Evolutionary conservation across 1,140 invertebrate genomes (phyloP), one percentile per base, ranked within the genome.

Genomic region (Macrobrachium nipponense): DNA sequence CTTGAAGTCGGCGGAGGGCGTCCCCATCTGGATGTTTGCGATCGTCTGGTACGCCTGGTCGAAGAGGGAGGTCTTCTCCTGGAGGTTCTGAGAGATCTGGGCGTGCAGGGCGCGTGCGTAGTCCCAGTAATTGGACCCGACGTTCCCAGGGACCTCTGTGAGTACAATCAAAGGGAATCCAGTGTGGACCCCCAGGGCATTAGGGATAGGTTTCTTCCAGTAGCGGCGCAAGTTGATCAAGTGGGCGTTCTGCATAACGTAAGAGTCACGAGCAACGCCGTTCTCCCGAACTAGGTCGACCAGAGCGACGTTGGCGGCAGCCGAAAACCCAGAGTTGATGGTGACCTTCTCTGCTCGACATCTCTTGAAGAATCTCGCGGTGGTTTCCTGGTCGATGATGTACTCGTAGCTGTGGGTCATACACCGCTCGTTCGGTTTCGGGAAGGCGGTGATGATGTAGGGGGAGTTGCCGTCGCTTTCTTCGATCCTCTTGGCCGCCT

Each of bases 271-370:
- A 51, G 66, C n/a, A 14, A 83, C n/a, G 3, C 82, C 82, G 14
- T 18, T 61, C 23, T 83, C 82, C 15, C 6, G 17, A 20, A 83
- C 20, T n/a, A 83, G 14, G 20, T 83, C 82, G 17, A 83, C 73
- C 36, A 83, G 7, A 43, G 72, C 20, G 8, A 43, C 82, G 73
- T 64, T 66, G 4, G 44, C 14, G 6, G 77, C 23, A 0, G 82
- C 82, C 12, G 44, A 20, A 43, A 83, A 62, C 5, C 58, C 82
- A 51, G 68, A 75, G 61, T 83, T 61, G 61, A 77, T 73, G 3
- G 82, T 83, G 5, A 83, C 73, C 64, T 60, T 60, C 20, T 76
- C 73, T 51, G 77, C 61, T 18, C 59, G 72, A 62, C 82, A 83
- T 36, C 58, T 64, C 17, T 51, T 75, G 27, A 83, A 64, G 73